These are phyloP conservation scores for Dinoponera quadriceps DNA, from an alignment of 1,140 invertebrate genomes.

Conservation along the genomic window DNA sequence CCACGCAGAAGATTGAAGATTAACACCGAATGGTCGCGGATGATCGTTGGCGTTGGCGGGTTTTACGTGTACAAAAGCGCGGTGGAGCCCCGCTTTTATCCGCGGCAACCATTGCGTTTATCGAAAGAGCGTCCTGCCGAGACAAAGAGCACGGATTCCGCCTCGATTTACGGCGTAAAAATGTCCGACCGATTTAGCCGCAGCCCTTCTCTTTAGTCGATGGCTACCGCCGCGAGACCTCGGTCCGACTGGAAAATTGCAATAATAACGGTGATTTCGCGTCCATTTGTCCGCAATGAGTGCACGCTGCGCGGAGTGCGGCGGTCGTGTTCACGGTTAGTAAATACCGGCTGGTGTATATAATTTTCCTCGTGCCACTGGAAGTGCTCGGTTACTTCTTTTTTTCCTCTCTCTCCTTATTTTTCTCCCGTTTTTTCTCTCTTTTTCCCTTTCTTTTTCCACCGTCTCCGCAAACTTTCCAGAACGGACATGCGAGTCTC, in stretches of 20 bases:
- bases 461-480: conserved; percentile 37
- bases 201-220: conserved; percentile 32
- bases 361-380: conserved; percentile 64
- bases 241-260: conserved; percentile 65
- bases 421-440: conserved; percentile 4
- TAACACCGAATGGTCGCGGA: background rate
- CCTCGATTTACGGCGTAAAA: conserved; percentile 52
- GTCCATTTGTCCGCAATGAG: conserved; percentile 67
- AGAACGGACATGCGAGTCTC: conserved; percentile 8
- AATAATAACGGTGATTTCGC: conserved; percentile 68
- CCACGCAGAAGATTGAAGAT: background rate
- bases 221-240: conserved; percentile 55
- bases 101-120: conserved; percentile 33
- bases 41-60: background rate
- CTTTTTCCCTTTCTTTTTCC: conserved; percentile 11
- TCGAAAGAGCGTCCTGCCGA: conserved; percentile 27
- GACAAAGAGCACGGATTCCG: conserved; percentile 52
- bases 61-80: background rate
- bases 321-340: conserved; percentile 54
- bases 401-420: conserved; percentile 9
- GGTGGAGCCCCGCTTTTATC: conserved; percentile 28
- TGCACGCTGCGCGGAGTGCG: conserved; percentile 45
- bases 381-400: conserved; percentile 41
- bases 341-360: conserved; percentile 58
- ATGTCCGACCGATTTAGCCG: conserved; percentile 52